Evolutionary conservation across 2,797 vertebrate genomes (phyloP).

Genomic region (Poecile montanus): DNA sequence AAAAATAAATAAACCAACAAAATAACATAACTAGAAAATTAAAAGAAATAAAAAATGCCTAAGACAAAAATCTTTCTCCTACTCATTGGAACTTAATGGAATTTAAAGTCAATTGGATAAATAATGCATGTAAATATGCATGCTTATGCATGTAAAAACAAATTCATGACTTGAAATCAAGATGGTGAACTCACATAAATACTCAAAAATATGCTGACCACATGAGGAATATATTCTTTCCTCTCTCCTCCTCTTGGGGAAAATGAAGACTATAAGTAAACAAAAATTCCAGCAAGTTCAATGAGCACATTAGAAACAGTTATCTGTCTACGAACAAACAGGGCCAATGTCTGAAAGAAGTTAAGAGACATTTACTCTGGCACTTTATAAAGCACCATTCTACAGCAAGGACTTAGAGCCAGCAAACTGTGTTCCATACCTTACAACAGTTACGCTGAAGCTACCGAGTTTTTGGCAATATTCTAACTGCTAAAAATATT

Average conservation of each 20-base stretch:
- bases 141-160: slow-evolving; percentile 84
- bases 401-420: slow-evolving; percentile 48
- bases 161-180: slow-evolving; percentile 82
- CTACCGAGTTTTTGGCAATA: slow-evolving; percentile 63
- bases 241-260: slow-evolving; percentile 66
- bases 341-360: slow-evolving; percentile 58
- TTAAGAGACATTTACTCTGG: slow-evolving; percentile 64
- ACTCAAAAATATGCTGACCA: slow-evolving; percentile 74
- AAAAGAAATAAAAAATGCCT: slow-evolving; percentile 77
- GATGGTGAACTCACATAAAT: slow-evolving; percentile 79
- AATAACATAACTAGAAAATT: slow-evolving; percentile 81
- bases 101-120: slow-evolving; percentile 78
- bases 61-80: slow-evolving; percentile 74
- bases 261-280: slow-evolving; percentile 70
- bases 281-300: slow-evolving; percentile 77
- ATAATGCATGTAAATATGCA: slow-evolving; percentile 81
- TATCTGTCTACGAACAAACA: slow-evolving; percentile 65
- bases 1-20: slow-evolving; percentile 78
- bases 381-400: slow-evolving; percentile 62
- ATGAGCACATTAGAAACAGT: slow-evolving; percentile 70
- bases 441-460: slow-evolving; percentile 65
- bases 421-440: slow-evolving; percentile 64
- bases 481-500: slow-evolving; percentile 69
- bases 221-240: slow-evolving; percentile 74
- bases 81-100: slow-evolving; percentile 82